Evolutionary conservation across 1,140 invertebrate genomes (phyloP).

Genomic region (Polypedilum vanderplanki): DNA sequence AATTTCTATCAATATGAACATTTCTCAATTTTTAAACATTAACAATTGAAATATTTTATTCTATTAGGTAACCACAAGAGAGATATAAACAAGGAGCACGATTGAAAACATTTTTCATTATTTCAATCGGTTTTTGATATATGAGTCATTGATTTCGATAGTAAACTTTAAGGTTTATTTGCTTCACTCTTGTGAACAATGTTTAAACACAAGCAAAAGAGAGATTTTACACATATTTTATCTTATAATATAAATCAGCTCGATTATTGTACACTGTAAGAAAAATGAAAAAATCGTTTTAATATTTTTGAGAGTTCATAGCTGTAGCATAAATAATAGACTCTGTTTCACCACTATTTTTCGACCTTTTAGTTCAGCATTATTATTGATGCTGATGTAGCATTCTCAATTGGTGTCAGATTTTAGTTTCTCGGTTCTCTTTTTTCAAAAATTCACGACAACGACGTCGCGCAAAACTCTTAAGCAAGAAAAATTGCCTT

Average conservation of each 20-base stretch:
- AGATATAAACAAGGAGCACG: too few species aligned
- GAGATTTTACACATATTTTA: not conserved
- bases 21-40: not conserved
- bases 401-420: slow-evolving; percentile 10
- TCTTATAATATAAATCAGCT: not conserved
- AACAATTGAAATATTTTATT: not conserved
- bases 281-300: slow-evolving; percentile 5
- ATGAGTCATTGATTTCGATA: slow-evolving; percentile 12
- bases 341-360: not conserved
- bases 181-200: too few species aligned
- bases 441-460: not conserved
- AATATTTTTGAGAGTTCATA: slow-evolving; percentile 7
- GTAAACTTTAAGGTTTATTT: not conserved
- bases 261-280: not conserved
- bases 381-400: slow-evolving; percentile 8
- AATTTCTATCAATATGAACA: too few species aligned
- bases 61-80: not conserved
- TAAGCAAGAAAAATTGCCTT: slow-evolving; percentile 1
- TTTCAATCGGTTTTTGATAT: not conserved
- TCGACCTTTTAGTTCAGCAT: slow-evolving; percentile 11
- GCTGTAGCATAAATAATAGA: not conserved
- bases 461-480: not conserved
- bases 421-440: not conserved
- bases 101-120: not conserved
- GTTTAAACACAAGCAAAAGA: too few species aligned